Evolutionary conservation across 2,888 invertebrate genomes (phyloP).

Genomic region (Muscina levida): DNA sequence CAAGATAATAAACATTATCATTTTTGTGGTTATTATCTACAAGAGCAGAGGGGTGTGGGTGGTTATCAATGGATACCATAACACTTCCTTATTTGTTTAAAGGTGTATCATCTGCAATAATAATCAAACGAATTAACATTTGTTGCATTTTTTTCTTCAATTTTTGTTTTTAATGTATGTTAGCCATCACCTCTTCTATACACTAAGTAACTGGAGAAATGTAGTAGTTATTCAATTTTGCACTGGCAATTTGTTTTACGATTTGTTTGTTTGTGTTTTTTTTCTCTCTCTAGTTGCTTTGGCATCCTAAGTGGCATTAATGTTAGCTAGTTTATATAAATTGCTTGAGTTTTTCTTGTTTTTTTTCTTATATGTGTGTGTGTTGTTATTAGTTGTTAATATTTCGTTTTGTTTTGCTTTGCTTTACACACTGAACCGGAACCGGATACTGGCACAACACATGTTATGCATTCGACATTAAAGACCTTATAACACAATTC

Average conservation of each 20-base stretch:
- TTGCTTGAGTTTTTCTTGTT: too few species aligned
- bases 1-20: constrained; percentile 13
- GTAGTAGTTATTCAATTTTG: background rate
- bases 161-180: background rate
- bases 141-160: background rate
- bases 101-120: constrained; percentile 41
- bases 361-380: too few species aligned
- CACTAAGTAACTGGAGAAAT: too few species aligned
- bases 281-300: background rate
- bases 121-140: constrained; percentile 8
- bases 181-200: too few species aligned
- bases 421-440: constrained; percentile 45
- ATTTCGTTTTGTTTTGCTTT: constrained; percentile 1
- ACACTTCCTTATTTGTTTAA: constrained; percentile 61
- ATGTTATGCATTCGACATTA: constrained; percentile 59
- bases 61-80: constrained; percentile 22
- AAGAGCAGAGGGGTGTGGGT: too few species aligned
- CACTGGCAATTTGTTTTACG: constrained; percentile 19
- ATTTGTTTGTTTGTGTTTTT: constrained; percentile 26
- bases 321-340: too few species aligned
- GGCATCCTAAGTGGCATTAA: background rate
- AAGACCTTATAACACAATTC: constrained; percentile 57
- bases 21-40: constrained; percentile 26
- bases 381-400: too few species aligned
- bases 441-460: constrained; percentile 49